Evolutionary conservation across 2,888 invertebrate species (phyloP), one percentile per base, ranked within the genome.

Genomic region (Sphaerophoria taeniata): DNA sequence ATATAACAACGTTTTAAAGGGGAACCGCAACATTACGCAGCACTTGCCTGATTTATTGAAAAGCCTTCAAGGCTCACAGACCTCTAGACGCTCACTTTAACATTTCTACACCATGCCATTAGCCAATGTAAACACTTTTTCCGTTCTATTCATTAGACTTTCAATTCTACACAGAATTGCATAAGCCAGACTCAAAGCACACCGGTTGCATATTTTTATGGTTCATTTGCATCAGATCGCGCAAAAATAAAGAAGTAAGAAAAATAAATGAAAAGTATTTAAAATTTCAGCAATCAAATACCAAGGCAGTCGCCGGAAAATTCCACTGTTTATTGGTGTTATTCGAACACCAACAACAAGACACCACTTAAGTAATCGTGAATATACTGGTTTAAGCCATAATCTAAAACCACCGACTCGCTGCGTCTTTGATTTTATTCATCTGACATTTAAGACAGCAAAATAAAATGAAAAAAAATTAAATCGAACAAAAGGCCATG

Each of bases 391-490:
- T 80, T 84, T 69, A 43, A 75, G 55, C 65, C 56, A 80, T 80
- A 84, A 84, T 51, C 49, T 45, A 49, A 47, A 70, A 34, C 69
- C 69, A 72, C 55, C 36, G 70, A 14, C 11, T 65, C 24, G 24
- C 12, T 49, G 39, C 24, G 65, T 47, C 63, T 56, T 47, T 60
- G 67, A 74, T 71, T 70, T 12, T 74, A 75, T 74, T 69, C 74
- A 69, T 75, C 71, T 76, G 76, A 81, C 76, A 84, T 84, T 84
- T 84, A 84, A 84, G 63, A 63, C 49, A 53, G 60, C 47, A 9
- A 33, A 55, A 34, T 47, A 56, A 51, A 51, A 43, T 56, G 60
- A 69, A 58, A 14, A 34, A 47, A 63, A 39, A 24, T 24, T 24
- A 24, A 24, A 51, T 45, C 63, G 63, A 76, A 70, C 47, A 78